Percentiles rank a stretch among this genome's conserved stretches.
Conservation (phyloP, 2,797 vertebrate species). For the Cossypha niveicapilla region DNA sequence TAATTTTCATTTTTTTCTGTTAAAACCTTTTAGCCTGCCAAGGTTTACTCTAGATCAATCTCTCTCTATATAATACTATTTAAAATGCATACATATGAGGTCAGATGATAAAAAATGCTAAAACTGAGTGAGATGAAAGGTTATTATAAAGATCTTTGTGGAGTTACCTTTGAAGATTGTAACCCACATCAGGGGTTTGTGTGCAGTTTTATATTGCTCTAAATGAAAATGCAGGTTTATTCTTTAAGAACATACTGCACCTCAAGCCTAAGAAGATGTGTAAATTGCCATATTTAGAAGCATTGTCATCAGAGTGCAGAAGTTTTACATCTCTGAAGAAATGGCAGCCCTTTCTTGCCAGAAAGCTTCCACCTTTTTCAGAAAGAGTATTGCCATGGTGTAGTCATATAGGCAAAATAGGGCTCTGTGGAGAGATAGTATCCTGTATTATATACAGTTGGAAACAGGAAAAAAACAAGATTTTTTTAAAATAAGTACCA, state of each 20-base stretch:
- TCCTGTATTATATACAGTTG: not conserved
- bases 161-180: not conserved
- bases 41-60: not conserved
- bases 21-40: not conserved
- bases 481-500: not conserved
- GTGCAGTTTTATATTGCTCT: not conserved
- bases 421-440: not conserved
- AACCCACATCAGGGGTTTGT: not conserved
- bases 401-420: not conserved
- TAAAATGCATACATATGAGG: not conserved
- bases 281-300: not conserved
- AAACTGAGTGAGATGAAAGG: not conserved
- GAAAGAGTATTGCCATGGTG: not conserved
- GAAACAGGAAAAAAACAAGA: not conserved
- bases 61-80: not conserved
- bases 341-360: not conserved
- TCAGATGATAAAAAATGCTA: not conserved
- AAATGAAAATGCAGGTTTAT: not conserved
- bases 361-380: not conserved
- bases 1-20: not conserved
- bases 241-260: not conserved
- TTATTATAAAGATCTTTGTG: not conserved
- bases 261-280: not conserved
- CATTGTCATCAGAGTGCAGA: not conserved
- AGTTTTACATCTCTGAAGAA: not conserved